These are phyloP conservation scores for Notoglanidium macrostoma DNA, from an alignment of 2,797 vertebrate genomes.

Conservation along the genomic window DNA sequence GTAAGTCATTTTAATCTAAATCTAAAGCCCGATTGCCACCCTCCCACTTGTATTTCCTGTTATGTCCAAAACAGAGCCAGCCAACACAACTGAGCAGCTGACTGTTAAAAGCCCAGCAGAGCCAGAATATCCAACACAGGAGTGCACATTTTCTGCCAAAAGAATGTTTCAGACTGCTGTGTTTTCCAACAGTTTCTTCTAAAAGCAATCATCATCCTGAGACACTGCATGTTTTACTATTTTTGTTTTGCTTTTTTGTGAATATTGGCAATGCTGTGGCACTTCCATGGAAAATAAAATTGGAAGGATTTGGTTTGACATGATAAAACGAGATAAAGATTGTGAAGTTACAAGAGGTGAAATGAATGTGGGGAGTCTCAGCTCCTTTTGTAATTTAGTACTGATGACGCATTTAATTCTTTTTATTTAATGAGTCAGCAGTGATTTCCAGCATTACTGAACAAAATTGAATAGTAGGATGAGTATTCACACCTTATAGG, in stretches of 20 bases:
- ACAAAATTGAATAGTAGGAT: not conserved
- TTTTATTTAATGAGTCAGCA: not conserved
- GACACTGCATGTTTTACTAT: not conserved
- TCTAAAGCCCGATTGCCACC: constrained; percentile 39
- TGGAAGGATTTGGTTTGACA: not conserved
- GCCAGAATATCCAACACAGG: constrained; percentile 16
- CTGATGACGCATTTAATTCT: not conserved
- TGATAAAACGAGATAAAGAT: not conserved
- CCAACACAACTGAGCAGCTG: not conserved
- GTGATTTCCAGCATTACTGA: not conserved
- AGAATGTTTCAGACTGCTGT: not conserved
- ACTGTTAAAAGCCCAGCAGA: constrained; percentile 8
- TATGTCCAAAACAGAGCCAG: constrained; percentile 31
- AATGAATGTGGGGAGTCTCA: not conserved
- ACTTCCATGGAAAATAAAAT: constrained; percentile 13
- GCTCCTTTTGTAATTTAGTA: not conserved
- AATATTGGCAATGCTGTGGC: not conserved
- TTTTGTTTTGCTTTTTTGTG: not conserved
- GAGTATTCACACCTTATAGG: not conserved
- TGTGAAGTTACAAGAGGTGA: not conserved
- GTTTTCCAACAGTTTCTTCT: not conserved
- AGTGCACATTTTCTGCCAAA: constrained; percentile 14
- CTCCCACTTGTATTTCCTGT: constrained; percentile 47
- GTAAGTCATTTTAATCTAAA: constrained; percentile 39
- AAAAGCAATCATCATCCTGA: not conserved